These are phyloP conservation scores for Silurus asotus DNA, from an alignment of 2,113 vertebrate genomes.

Conservation along the genomic window DNA sequence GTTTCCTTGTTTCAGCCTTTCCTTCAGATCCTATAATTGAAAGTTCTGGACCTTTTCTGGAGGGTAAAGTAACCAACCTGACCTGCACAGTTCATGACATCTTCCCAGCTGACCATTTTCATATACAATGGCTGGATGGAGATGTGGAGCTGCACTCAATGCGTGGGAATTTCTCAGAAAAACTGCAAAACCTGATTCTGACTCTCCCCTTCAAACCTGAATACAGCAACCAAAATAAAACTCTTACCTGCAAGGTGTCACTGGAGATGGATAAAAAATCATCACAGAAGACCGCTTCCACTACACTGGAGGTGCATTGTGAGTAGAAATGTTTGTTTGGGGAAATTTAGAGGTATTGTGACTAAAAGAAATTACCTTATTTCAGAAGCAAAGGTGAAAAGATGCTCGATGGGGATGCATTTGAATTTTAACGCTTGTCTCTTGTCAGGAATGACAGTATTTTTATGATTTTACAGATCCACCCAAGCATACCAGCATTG, in stretches of 20 bases:
- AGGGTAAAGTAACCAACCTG: conserved; percentile 37
- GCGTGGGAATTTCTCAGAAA: conserved; percentile 3
- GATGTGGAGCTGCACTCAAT: conserved; percentile 6
- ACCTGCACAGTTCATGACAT: conserved; percentile 45
- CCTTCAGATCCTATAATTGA: conserved; percentile 47
- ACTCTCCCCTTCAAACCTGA: conserved; percentile 4
- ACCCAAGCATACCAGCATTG: conserved; percentile 60
- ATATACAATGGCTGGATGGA: conserved; percentile 50
- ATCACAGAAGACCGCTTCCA: conserved; percentile 11
- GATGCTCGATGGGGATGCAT: not conserved
- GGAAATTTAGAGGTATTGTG: not conserved
- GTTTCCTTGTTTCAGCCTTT: conserved; percentile 50
- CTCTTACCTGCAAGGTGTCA: conserved; percentile 50
- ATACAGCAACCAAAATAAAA: conserved; percentile 21
- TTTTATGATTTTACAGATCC: conserved; percentile 54
- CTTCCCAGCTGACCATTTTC: conserved; percentile 47
- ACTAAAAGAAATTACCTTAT: not conserved
- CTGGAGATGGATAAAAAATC: conserved; percentile 41
- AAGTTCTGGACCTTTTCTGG: conserved; percentile 31
- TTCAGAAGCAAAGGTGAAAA: not conserved
- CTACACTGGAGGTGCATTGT: conserved; percentile 48
- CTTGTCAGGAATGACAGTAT: not conserved
- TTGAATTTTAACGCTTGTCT: not conserved
- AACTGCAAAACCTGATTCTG: conserved; percentile 34
- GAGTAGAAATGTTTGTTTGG: conserved; percentile 30